Percentiles rank a stretch among this genome's conserved stretches.
These are phyloP conservation scores for Aplodontia rufa DNA, from an alignment of 2,113 vertebrate genomes.

Conservation along the genomic window DNA sequence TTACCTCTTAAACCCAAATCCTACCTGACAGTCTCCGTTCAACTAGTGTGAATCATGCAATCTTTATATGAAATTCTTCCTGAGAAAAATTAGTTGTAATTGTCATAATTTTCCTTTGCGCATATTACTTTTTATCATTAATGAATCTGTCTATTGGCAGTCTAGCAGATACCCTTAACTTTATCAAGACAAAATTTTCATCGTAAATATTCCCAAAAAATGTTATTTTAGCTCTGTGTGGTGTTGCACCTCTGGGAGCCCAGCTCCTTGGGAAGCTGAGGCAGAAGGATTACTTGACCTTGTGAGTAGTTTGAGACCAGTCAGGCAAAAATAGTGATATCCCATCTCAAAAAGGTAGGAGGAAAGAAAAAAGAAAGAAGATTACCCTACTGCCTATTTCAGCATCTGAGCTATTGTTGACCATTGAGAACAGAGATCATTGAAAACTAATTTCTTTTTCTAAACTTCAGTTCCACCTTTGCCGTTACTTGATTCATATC, in stretches of 20 bases:
- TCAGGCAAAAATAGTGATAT: neutral
- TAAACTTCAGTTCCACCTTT: neutral
- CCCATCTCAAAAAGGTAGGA: neutral
- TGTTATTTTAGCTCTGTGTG: neutral
- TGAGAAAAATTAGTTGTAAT: neutral
- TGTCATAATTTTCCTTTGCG: neutral
- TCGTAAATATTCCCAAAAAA: neutral
- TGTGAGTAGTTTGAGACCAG: neutral
- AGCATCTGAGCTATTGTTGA: too few species aligned
- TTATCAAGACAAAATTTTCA: constrained; percentile 6
- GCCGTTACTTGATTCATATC: neutral
- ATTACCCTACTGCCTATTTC: too few species aligned
- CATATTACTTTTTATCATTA: neutral
- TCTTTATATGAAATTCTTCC: constrained; percentile 9
- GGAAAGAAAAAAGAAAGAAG: neutral
- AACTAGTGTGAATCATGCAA: neutral
- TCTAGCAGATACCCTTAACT: neutral
- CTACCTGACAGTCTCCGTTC: neutral
- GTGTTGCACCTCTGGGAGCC: fast-evolving
- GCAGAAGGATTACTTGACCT: neutral
- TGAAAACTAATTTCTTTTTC: neutral
- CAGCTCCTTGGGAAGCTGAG: neutral
- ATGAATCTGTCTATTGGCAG: neutral
- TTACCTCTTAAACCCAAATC: neutral
- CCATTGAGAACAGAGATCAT: neutral